Evolutionary conservation across 2,888 invertebrate genomes (phyloP), one percentile per base, ranked within the genome.

Genomic region (Plemyria rubiginata): DNA sequence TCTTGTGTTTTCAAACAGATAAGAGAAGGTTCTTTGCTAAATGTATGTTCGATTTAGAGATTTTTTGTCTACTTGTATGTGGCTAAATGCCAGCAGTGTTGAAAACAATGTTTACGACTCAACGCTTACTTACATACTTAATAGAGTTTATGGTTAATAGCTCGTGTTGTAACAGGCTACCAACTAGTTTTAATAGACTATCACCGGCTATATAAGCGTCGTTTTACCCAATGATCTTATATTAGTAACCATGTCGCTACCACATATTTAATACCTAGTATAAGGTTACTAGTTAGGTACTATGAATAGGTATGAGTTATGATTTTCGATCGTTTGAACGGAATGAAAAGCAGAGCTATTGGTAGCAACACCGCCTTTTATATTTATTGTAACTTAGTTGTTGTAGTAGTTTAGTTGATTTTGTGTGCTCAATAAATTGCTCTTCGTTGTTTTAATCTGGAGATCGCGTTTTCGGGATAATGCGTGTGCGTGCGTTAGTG

Each of bases 151-250:
- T 40, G 12, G 36, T 46, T 53, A 43, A 53, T 57, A 49, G 41
- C 32, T 22, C 36, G 40, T 53, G 53, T 62, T 43, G 36, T 53
- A 53, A 48, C 41, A 48, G 48, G 40, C 28, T 51, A 45, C 48
- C 53, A 53, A 57, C 62, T 43, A 50, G 57, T 57, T 62, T 54
- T 15, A 43, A 13, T 11, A 41, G 49, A 29, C 12, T 57, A 54
- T 36, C 49, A 32, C 1, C 29, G 49, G 6, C 49, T 54, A n/a
- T n/a, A n/a, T n/a, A 32, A 11, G 48, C 48, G 41, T 53, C n/a
- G 62, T 3, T 53, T 55, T 46, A 32, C 1, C 5, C 32, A 32
- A 32, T 32, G 32, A 32, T 32, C 8, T 32, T 32, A 32, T 32
- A 32, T 32, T 32, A 6, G 32, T 32, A 32, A 7, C 5, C 8